Evolutionary conservation across 2,888 invertebrate species (phyloP), one percentile per base, ranked within the genome.

Genomic region (Camptogramma bilineatum): DNA sequence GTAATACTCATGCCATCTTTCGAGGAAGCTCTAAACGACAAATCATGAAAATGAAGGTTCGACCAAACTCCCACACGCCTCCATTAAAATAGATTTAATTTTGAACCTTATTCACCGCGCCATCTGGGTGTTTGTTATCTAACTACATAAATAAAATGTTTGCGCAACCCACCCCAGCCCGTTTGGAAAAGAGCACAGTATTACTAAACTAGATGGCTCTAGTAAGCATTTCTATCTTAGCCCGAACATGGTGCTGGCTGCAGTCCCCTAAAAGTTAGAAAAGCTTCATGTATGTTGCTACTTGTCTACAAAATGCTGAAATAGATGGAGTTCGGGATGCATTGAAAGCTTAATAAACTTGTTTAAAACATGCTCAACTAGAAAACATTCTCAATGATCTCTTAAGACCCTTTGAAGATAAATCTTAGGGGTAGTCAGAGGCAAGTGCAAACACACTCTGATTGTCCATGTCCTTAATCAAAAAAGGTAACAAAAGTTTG

Each of bases 161-260:
- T 4, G 34, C 4, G 3, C 34, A 3, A 2, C 28, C 28, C 34
- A 39, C 34, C 3, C 34, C 3, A 13, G 34, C 9, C 17, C 13
- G 8, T 4, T 13, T 13, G 34, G 13, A 46, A 10, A 24, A 17
- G 50, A 28, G 28, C 55, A 50, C 44, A 31, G 44, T 9, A 31
- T 16, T 4, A 31, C 17, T n/a, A 1, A n/a, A 28, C 42, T 48
- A 64, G 64, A 19, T 64, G 64, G 64, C 60, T 48, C 56, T 24
- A 24, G 42, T 21, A 24, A 16, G 10, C 17, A 13, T 42, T 42
- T 2, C 42, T 16, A 42, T 42, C 1, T n/a, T 1, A 16, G 7
- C 13, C 8, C 2, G 8, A 42, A 42, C 16, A 2, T 17, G 16
- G 17, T 44, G 13, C 9, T 8, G 8, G 2, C 31, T 9, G 10